A percentile compares a stretch with the other conserved stretches of the same genome.
These are phyloP conservation scores for Falco naumanni DNA, from an alignment of 2,797 vertebrate species.

Conservation along the genomic window DNA sequence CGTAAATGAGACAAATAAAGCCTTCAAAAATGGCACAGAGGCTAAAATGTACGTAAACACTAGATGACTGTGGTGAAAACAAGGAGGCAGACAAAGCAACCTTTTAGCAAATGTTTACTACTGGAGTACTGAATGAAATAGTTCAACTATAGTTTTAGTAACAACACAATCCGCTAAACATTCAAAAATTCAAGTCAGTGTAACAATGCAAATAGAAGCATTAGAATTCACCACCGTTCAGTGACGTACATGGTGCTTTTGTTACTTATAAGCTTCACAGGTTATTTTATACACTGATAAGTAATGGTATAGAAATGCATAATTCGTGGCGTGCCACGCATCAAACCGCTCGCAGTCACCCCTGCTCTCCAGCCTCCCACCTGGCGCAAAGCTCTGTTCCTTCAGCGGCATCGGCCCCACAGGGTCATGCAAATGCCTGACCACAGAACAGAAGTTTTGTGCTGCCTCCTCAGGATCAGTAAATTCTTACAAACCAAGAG, in stretches of 20 bases:
- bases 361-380: neutral
- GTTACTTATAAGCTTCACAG: neutral
- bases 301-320: neutral
- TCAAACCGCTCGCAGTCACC: neutral
- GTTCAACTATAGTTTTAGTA: neutral
- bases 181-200: neutral
- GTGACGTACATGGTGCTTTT: neutral
- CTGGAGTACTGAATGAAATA: constrained; percentile 14
- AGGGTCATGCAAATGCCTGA: neutral
- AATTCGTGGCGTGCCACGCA: neutral
- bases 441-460: neutral
- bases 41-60: constrained; percentile 79
- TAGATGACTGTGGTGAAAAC: constrained; percentile 68
- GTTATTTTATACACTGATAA: neutral
- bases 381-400: neutral
- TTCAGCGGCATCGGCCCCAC: neutral
- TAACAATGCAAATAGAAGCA: neutral
- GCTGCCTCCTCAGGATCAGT: neutral
- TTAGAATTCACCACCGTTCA: neutral
- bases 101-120: constrained; percentile 56
- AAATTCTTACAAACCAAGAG: neutral
- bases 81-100: constrained; percentile 64
- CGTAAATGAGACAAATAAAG: constrained; percentile 78
- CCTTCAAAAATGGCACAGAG: constrained; percentile 75
- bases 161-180: neutral